phyloP scores from a whole-genome alignment of 2,113 vertebrate species.

The Megaptera novaeangliae region DNA sequence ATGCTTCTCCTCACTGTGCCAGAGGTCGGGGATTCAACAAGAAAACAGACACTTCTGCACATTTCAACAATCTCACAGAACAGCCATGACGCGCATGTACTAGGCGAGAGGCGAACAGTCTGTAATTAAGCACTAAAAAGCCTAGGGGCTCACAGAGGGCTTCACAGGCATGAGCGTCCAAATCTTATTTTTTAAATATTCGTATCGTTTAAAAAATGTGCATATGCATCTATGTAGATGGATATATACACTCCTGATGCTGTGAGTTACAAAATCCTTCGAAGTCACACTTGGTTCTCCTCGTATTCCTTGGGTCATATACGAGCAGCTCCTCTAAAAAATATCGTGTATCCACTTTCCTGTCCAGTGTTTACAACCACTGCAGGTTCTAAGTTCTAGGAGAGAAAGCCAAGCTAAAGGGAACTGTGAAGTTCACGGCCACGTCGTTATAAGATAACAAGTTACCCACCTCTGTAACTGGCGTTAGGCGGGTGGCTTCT shows the following conservation, averaged over 20 bases:
- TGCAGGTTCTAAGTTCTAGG: not conserved
- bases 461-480: slow-evolving; percentile 92
- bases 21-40: not conserved
- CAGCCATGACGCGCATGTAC: not conserved
- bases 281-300: not conserved
- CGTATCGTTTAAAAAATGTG: slow-evolving; percentile 78
- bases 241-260: not conserved
- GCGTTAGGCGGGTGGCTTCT: slow-evolving; percentile 90
- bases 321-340: not conserved
- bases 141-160: not conserved
- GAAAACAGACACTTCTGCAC: not conserved
- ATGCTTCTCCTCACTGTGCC: not conserved
- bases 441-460: not conserved
- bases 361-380: not conserved
- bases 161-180: not conserved
- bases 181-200: not conserved
- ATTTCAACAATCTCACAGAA: not conserved
- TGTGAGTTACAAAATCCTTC: not conserved
- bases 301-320: not conserved
- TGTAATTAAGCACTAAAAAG: not conserved
- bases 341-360: not conserved
- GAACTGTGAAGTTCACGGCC: not conserved
- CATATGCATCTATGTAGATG: not conserved
- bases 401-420: not conserved
- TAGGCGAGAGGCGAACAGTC: not conserved